Evolutionary conservation across 2,113 vertebrate genomes (phyloP).

Genomic region (Sigmodon hispidus): DNA sequence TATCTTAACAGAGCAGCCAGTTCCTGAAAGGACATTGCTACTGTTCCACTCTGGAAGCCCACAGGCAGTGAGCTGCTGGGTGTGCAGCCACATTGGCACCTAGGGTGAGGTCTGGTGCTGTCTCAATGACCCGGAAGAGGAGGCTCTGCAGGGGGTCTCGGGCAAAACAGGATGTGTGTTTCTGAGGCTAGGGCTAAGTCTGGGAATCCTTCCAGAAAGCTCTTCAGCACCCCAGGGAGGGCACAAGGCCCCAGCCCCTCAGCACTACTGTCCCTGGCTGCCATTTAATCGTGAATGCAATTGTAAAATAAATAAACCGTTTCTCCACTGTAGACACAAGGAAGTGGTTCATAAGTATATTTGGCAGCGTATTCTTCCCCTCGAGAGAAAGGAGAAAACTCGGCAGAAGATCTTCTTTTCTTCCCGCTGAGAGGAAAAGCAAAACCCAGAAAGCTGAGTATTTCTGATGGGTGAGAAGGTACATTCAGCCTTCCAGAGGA

Average conservation of each 20-base stretch:
- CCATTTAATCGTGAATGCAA: not conserved
- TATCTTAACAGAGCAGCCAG: not conserved
- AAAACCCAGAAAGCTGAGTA: not conserved
- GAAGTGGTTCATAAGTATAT: constrained; percentile 37
- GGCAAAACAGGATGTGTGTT: not conserved
- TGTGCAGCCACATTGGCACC: too few relatives aligned
- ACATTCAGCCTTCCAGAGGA: not conserved
- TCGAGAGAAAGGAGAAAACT: constrained; percentile 16
- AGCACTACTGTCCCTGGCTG: not conserved
- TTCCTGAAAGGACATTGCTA: not conserved
- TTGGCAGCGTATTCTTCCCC: not conserved
- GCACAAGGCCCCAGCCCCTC: not conserved
- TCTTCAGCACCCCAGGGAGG: not conserved
- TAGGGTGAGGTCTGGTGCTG: not conserved
- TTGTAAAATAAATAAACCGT: constrained; percentile 46
- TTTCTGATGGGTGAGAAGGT: too few relatives aligned
- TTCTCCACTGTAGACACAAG: not conserved
- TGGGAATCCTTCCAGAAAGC: not conserved
- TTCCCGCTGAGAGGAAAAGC: not conserved
- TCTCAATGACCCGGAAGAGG: not conserved
- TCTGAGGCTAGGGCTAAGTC: not conserved
- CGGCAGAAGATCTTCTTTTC: not conserved
- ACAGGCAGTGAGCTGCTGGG: not conserved
- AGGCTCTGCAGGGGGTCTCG: not conserved
- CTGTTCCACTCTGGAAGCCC: not conserved